These are phyloP conservation scores for Cecropterus lyciades DNA, from an alignment of 1,140 invertebrate species.

Conservation along the genomic window DNA sequence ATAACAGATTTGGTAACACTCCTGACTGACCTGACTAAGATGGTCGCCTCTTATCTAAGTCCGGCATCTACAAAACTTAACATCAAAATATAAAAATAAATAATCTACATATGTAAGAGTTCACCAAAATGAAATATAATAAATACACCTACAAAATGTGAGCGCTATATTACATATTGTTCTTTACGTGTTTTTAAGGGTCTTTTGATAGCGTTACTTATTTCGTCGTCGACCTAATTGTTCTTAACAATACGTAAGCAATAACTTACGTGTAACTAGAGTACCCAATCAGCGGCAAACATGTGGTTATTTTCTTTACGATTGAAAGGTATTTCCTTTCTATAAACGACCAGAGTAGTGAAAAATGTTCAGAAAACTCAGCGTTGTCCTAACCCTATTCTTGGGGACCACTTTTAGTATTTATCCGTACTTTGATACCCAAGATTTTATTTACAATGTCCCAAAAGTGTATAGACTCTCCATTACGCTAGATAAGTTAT, in stretches of 20 bases:
- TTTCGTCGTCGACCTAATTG: slow-evolving; percentile 17
- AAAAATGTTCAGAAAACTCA: slow-evolving; percentile 63
- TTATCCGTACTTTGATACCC: slow-evolving; percentile 77
- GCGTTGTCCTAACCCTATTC: slow-evolving; percentile 48
- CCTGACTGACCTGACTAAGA: too few relatives aligned
- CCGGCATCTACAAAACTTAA: too few relatives aligned
- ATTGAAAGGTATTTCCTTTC: slow-evolving; percentile 38
- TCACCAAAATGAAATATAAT: too few relatives aligned
- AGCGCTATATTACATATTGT: too few relatives aligned
- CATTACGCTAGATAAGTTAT: slow-evolving; percentile 68
- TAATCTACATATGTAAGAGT: too few relatives aligned
- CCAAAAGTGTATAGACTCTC: slow-evolving; percentile 76
- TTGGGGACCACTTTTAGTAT: slow-evolving; percentile 45
- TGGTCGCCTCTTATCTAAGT: too few relatives aligned
- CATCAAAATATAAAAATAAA: too few relatives aligned
- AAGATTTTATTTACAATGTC: slow-evolving; percentile 78
- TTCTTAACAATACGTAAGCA: too few relatives aligned
- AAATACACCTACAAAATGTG: too few relatives aligned
- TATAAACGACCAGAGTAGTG: slow-evolving; percentile 44
- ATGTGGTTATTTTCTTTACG: slow-evolving; percentile 49
- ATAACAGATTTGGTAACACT: too few relatives aligned
- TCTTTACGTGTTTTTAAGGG: background rate
- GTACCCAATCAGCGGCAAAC: slow-evolving; percentile 63
- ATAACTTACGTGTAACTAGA: slow-evolving; percentile 1
- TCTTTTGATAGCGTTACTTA: background rate